Evolutionary conservation across 1,140 invertebrate species (phyloP).

Genomic region (Tetragonula clypearis): DNA sequence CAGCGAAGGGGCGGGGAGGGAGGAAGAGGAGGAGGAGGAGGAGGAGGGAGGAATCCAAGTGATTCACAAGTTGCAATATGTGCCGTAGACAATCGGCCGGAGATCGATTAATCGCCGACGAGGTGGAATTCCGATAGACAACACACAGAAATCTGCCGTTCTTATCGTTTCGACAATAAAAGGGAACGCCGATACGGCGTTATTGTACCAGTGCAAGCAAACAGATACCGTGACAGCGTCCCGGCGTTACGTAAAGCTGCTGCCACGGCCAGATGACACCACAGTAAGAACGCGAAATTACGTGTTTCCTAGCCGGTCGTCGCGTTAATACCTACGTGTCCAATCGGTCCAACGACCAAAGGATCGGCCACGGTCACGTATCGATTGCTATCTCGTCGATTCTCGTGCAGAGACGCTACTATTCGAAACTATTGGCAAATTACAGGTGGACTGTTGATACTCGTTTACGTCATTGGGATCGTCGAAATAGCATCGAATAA

Average conservation of each 20-base stretch:
- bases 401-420: too few species aligned
- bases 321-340: constrained; percentile 54
- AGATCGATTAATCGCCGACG: constrained; percentile 52
- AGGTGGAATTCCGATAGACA: constrained; percentile 56
- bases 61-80: constrained; percentile 21
- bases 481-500: neutral
- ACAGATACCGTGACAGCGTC: constrained; percentile 43
- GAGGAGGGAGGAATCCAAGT: neutral
- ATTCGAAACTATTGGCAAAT: neutral
- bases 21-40: too few species aligned
- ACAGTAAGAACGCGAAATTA: constrained; percentile 66
- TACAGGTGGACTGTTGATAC: neutral
- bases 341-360: constrained; percentile 39
- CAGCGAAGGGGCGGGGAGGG: neutral
- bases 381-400: constrained; percentile 23
- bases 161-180: constrained; percentile 58
- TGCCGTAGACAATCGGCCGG: constrained; percentile 43
- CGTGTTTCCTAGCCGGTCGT: constrained; percentile 52
- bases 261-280: constrained; percentile 63
- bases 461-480: neutral
- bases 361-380: constrained; percentile 18
- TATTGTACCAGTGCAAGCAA: constrained; percentile 25
- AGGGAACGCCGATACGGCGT: constrained; percentile 38
- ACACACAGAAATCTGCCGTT: constrained; percentile 33
- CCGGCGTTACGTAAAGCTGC: constrained; percentile 60